Evolutionary conservation across 1,140 invertebrate genomes (phyloP), one percentile per base, ranked within the genome.

Genomic region (Cepaea nemoralis): DNA sequence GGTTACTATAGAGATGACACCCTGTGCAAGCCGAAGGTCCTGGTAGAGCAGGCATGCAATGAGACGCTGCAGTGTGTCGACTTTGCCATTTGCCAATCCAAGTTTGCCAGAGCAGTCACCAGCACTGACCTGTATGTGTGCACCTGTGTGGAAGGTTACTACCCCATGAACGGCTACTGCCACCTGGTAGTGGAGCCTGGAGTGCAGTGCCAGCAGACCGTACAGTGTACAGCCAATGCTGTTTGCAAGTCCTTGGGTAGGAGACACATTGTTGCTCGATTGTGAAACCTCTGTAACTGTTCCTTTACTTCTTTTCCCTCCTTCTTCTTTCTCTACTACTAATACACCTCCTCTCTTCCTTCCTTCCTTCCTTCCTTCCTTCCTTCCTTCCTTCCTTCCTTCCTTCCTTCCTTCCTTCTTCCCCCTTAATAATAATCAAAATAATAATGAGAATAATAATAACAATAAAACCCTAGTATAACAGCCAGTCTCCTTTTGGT

Each of bases 11-110:
- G 59, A 48, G 82, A 80, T 33, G 40, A 66, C 50, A 39, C 59
- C 5, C 55, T 63, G 70, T 83, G 82, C 66, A 59, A 55, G 37
- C 71, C 31, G 6, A 63, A 77, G 8, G 55, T 77, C 14, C 3
- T 63, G 35, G 76, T 70, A 55, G 35, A 63, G 55, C 59, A 39
- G 27, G 24, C 45, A 0, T 83, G 82, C 50, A 42, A 76, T 63
- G 74, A 83, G 48, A 48, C 78, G 24, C 27, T 55, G 14, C 82
- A 83, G 73, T 83, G 82, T 71, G 82, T 83, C 0, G 82, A 83
- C 55, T 70, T 76, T 37, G 67, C 82, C 24, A 33, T 74, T 8
- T 83, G 82, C 37, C 63, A 33, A 1, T 24, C 40, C 8, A 59
- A 33, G n/a, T 74, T 66, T 5, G 67, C 48, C 6, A 67, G 33